Conservation (phyloP, 2,113 vertebrate genomes). For the Clarias gariepinus region DNA sequence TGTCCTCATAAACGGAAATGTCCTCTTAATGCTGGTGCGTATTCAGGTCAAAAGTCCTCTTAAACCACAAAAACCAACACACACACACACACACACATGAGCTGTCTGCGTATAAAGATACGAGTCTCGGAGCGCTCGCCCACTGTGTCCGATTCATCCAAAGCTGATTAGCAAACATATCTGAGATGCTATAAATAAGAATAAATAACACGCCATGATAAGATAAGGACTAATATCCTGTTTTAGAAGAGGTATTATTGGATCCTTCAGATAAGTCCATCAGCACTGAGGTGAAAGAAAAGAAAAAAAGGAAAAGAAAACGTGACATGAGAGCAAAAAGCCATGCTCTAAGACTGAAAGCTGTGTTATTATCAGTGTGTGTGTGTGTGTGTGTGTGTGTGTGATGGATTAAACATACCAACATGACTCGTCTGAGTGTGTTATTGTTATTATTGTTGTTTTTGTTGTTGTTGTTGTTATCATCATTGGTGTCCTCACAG, state of each 20-base stretch:
- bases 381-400: too few relatives aligned
- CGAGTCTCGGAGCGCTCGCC: background rate
- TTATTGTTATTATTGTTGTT: background rate
- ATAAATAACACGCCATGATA: background rate
- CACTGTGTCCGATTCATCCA: background rate
- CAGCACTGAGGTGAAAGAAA: background rate
- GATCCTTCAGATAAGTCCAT: background rate
- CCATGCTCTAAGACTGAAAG: background rate
- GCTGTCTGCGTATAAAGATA: background rate
- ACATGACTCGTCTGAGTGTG: background rate
- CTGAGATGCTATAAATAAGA: constrained; percentile 1
- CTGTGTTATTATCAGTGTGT: background rate
- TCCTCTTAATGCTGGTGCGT: too few relatives aligned
- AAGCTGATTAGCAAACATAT: background rate
- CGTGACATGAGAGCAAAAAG: background rate
- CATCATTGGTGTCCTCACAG: background rate
- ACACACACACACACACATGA: constrained; percentile 22
- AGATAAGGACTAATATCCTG: background rate
- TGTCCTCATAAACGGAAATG: too few relatives aligned
- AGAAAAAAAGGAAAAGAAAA: background rate
- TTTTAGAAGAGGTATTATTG: background rate
- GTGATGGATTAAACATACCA: background rate
- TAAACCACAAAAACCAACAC: too few relatives aligned
- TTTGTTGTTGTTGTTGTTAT: background rate
- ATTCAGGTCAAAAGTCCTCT: too few relatives aligned